Base-by-base conservation (phyloP, 2,797 vertebrate species). In the Aeoliscus strigatus region DNA sequence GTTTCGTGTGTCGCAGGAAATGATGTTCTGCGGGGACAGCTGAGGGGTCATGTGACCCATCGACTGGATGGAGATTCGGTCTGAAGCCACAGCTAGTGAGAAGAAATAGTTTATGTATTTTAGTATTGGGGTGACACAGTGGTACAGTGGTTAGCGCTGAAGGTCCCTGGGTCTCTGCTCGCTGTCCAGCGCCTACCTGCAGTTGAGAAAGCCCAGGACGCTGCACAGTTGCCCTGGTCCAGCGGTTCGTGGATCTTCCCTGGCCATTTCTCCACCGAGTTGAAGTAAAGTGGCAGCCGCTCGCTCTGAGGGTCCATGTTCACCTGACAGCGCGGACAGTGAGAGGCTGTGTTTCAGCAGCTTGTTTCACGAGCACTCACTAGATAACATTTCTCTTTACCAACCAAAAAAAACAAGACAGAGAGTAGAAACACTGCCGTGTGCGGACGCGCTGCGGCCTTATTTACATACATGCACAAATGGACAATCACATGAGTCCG, bases 201-300 rank as follows among this genome's bases (percentile, higher is more conserved):
- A 0, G 96, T 98, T 49, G 96, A 97, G 68, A 98, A 98, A 9
- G 96, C 96, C 94, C 96, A 98, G 45, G 96, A 97, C 1, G 94
- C 96, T 0, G 92, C 93, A 9, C 95, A 98, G 83, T 98, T 94
- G 18, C 96, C 95, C 80, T 98, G 96, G 77, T 98, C 96, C 29
- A 97, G 74, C 0, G 95, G 96, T 33, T 93, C 89, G 0, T 97
- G 96, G 68, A 98, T 94, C 86, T 96, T 88, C 34, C 92, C 93
- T 0, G 93, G 91, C 95, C 96, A 98, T 51, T 97, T 97, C 0
- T 90, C 62, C 0, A 82, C 86, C 2, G 96, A 93, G 1, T 91
- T 91, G 8, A 98, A 98, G 77, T 90, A 61, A 0, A 23, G 49
- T 0, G 94, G 96, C 62, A 96, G 75, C 7, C 65, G 64, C 8